phyloP scores from a whole-genome alignment of 2,797 vertebrate genomes.

The Toxotes lorentzi region DNA sequence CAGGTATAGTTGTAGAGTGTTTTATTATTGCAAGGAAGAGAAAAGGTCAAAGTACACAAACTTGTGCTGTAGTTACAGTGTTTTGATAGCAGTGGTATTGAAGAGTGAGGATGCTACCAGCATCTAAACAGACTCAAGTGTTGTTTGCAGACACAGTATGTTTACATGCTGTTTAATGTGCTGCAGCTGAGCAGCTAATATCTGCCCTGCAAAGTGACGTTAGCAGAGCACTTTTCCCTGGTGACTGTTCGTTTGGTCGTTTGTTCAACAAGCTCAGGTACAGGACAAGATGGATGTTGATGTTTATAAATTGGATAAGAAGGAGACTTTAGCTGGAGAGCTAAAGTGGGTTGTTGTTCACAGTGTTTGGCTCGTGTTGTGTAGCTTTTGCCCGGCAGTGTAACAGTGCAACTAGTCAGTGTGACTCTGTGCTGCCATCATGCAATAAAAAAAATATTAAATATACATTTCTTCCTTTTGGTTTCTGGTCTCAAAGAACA shows the following conservation, averaged over 20 bases:
- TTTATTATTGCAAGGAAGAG: not conserved
- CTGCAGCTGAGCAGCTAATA: conserved; percentile 1
- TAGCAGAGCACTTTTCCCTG: not conserved
- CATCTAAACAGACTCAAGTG: not conserved
- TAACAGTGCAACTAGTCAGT: no score
- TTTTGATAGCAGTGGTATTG: conserved; percentile 1
- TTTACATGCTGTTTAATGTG: conserved; percentile 6
- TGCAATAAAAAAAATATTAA: not conserved
- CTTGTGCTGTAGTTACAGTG: not conserved
- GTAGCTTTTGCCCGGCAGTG: not conserved
- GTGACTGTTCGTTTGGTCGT: not conserved
- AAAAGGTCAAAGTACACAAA: not conserved
- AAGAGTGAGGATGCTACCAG: not conserved
- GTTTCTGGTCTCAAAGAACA: not conserved
- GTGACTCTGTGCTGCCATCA: not conserved
- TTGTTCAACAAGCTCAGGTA: not conserved
- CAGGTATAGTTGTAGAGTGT: not conserved
- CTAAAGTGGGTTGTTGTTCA: not conserved
- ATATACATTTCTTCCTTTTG: not conserved
- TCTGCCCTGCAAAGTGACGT: not conserved
- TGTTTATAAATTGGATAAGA: not conserved
- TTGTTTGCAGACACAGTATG: not conserved
- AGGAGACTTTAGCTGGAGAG: not conserved
- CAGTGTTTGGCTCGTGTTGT: not conserved
- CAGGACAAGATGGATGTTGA: not conserved